A percentile compares a stretch with the other conserved stretches of the same genome.
Evolutionary conservation across 2,113 vertebrate species (phyloP).

Genomic region (Rhegmatorhina hoffmannsi): DNA sequence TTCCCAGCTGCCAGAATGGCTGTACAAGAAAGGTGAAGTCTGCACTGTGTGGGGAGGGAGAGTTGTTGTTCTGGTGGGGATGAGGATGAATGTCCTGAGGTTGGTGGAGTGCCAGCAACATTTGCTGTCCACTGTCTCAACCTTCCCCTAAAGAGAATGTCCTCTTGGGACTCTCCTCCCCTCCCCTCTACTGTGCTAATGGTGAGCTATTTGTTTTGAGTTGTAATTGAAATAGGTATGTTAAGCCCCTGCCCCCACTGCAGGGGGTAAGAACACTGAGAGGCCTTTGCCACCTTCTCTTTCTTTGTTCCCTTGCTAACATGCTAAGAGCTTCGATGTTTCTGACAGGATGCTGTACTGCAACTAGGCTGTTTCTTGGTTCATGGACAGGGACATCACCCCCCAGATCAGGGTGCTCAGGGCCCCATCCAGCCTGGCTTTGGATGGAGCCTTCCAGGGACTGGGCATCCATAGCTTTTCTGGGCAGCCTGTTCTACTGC

Average conservation of each 20-base stretch:
- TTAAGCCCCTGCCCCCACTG: neutral
- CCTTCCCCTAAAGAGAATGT: neutral
- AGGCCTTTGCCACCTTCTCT: neutral
- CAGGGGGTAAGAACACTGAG: neutral
- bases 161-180: neutral
- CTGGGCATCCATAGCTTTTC: neutral
- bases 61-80: neutral
- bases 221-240: neutral
- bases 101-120: neutral
- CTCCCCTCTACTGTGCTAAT: neutral
- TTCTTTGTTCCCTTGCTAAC: rapidly evolving
- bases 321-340: neutral
- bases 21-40: neutral
- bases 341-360: neutral
- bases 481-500: neutral
- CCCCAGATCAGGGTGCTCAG: neutral
- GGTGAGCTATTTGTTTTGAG: neutral
- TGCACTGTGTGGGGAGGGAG: neutral
- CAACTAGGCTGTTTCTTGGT: neutral
- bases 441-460: neutral
- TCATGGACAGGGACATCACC: neutral
- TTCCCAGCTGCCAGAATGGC: neutral
- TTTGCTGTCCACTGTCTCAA: neutral
- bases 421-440: neutral
- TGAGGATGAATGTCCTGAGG: neutral